phyloP scores from a whole-genome alignment of 2,113 vertebrate species.

The Tonatia bakeri region DNA sequence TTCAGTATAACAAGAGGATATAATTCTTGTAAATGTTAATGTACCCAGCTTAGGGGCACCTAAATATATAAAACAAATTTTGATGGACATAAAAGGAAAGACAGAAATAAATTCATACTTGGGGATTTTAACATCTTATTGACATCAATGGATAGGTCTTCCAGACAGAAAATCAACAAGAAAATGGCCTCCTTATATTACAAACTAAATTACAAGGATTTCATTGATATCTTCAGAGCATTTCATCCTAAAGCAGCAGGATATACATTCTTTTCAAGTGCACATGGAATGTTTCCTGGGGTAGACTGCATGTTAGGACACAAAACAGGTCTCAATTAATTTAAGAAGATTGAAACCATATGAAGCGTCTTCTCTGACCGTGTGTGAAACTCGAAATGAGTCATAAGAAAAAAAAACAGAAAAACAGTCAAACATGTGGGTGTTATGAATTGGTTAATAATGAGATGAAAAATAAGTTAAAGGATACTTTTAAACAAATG shows the following conservation, averaged over 20 bases:
- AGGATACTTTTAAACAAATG: background rate
- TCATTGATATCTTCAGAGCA: background rate
- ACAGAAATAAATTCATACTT: background rate
- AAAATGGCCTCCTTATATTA: background rate
- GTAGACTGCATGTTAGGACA: too few species aligned
- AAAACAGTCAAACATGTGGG: too few species aligned
- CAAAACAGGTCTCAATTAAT: too few species aligned
- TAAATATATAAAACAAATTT: background rate
- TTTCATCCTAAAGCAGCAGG: background rate
- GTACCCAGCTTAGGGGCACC: background rate
- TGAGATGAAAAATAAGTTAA: background rate
- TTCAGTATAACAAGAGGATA: background rate
- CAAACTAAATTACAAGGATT: background rate
- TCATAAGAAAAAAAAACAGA: too few species aligned
- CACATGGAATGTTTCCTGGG: too few species aligned
- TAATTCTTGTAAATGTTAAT: background rate
- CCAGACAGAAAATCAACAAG: background rate
- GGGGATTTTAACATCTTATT: too few species aligned
- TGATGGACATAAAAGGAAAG: background rate
- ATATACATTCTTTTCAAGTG: background rate
- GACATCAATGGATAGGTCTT: too few species aligned
- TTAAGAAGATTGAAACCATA: too few species aligned
- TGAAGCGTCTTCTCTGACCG: too few species aligned
- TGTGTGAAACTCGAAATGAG: too few species aligned
- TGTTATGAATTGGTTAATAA: background rate